Base-by-base conservation (phyloP, 2,888 invertebrate species). In the Drosophila merina region DNA sequence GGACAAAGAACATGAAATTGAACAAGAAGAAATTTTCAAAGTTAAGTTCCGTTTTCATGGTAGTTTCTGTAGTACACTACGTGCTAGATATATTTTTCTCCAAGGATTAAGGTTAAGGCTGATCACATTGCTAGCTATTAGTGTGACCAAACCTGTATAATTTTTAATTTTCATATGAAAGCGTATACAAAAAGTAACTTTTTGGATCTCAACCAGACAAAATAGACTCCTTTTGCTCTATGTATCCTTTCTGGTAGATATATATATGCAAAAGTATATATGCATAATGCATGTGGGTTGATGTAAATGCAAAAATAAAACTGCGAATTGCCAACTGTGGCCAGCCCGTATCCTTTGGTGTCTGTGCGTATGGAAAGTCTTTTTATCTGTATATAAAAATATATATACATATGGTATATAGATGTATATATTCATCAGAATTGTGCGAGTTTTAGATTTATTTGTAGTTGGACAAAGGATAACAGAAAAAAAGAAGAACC, bases 401-500 rank as follows among this genome's bases (percentile, higher is more conserved):
- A n/a, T 10, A n/a, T 33, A 20, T 20, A n/a, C n/a, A n/a, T n/a
- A 14, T 14, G 14, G 14, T 14, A 20, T 20, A 20, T 20, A 20
- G 1, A 20, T 20, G 20, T 20, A 12, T 36, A n/a, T n/a, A 36
- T 36, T 36, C 83, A 85, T 83, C 82, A 88, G 79, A 74, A 83
- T 85, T 85, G 73, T 77, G 78, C 78, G 86, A 79, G 79, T 75
- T 86, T 88, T 80, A 82, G 88, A 87, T 88, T 86, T 88, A 87
- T 87, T 83, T 86, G 75, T 78, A 77, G 81, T 79, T 75, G 52
- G 36, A 52, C 51, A 47, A 56, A 48, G 10, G 6, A 42, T 25
- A 14, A 42, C 8, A 54, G 25, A 50, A 33, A 49, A 8, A 6
- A 36, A 36, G 25, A 49, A 38, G 45, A 8, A 47, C 45, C 45